Percentiles rank a stretch among this genome's conserved stretches.
These are phyloP conservation scores for Epizoanthus stellaris DNA, from an alignment of 92 coral and sea anemone genomes.

Conservation along the genomic window DNA sequence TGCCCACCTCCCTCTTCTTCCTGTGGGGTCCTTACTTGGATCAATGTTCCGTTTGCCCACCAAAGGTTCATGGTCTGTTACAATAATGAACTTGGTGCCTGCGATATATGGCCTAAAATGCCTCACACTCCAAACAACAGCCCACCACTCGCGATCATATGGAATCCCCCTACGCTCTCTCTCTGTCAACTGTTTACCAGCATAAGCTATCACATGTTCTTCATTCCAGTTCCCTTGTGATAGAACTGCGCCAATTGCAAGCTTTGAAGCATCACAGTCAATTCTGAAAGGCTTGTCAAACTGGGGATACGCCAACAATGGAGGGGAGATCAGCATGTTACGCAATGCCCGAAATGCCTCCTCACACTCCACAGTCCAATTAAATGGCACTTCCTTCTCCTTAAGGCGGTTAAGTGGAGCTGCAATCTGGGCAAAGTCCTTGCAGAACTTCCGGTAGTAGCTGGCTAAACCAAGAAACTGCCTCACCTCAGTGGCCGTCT, in stretches of 20 bases:
- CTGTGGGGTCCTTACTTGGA: neutral
- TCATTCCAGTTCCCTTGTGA: constrained; percentile 30
- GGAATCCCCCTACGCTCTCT: constrained; percentile 36
- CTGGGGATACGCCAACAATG: constrained; percentile 40
- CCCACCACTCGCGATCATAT: constrained; percentile 48
- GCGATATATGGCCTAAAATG: constrained; percentile 43
- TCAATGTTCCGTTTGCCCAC: constrained; percentile 1
- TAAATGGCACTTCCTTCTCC: constrained; percentile 35
- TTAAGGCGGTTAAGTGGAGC: constrained; percentile 33
- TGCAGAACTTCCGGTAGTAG: constrained; percentile 50
- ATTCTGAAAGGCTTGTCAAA: constrained; percentile 36
- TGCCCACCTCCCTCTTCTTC: constrained; percentile 7
- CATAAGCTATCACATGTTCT: constrained; percentile 15
- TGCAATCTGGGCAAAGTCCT: constrained; percentile 40
- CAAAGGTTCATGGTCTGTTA: constrained; percentile 40
- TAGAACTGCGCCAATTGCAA: constrained; percentile 49
- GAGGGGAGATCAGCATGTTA: constrained; percentile 31
- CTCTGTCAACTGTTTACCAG: constrained; percentile 31
- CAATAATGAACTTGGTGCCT: neutral
- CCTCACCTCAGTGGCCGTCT: constrained; percentile 35
- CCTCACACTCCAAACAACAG: constrained; percentile 34
- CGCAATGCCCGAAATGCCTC: constrained; percentile 15
- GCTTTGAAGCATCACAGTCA: constrained; percentile 48
- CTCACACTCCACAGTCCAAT: constrained; percentile 38
- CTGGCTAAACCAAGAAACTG: constrained; percentile 41